A percentile compares a stretch with the other conserved stretches of the same genome.
These are phyloP conservation scores for Polypedilum pembai DNA, from an alignment of 1,140 invertebrate species.

Conservation along the genomic window DNA sequence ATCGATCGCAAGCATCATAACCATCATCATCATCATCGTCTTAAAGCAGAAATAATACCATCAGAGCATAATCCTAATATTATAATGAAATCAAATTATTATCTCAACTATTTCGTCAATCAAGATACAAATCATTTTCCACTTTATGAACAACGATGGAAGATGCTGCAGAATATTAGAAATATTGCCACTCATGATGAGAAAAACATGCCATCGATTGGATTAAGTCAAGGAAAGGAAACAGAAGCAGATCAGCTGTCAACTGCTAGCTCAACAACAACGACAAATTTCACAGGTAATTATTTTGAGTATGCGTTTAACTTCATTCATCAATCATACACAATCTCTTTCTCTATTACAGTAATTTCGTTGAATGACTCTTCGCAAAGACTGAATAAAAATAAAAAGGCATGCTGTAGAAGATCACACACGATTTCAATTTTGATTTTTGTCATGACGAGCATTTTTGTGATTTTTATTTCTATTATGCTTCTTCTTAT, in stretches of 20 bases:
- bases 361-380: constrained; percentile 6
- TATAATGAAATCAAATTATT: neutral
- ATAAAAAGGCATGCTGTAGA: neutral
- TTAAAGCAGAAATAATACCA: neutral
- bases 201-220: neutral
- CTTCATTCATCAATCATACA: neutral
- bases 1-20: neutral
- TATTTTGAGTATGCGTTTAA: neutral
- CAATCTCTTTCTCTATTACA: neutral
- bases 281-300: constrained; percentile 4
- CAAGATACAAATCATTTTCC: constrained; percentile 8
- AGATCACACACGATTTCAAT: neutral
- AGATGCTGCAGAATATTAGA: constrained; percentile 4
- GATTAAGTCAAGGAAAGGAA: neutral
- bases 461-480: neutral
- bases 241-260: constrained; percentile 8
- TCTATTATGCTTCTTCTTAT: neutral
- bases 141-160: constrained; percentile 14
- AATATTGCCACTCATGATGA: neutral
- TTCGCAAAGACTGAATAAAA: neutral
- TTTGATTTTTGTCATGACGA: constrained; percentile 6
- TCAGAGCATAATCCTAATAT: neutral
- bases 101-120: neutral
- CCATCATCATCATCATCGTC: neutral
- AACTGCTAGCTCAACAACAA: constrained; percentile 1